Evolutionary conservation across 64 coral and sea anemone species (phyloP), one percentile per base, ranked within the genome.

Genomic region (Porites australiensis): DNA sequence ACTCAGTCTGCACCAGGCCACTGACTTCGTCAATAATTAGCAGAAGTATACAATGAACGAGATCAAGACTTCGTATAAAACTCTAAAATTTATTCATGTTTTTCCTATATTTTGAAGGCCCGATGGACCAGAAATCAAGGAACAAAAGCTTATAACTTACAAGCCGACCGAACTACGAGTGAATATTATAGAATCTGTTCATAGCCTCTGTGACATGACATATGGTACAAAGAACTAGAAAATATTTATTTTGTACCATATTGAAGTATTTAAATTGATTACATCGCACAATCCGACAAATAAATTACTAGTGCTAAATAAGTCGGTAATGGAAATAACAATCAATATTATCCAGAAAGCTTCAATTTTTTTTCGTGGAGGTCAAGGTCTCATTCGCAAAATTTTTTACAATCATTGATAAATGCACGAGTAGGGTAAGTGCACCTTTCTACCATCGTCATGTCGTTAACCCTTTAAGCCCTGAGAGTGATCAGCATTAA

Each of bases 61-160:
- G 16, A 50, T 9, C n/a, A 21, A 21, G 8, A 50, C 16, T 48
- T 50, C 27, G 44, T 84, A 84, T 84, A 84, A 84, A 84, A 84
- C 67, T 67, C 63, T 84, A 84, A 84, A 68, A 84, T 84, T 84
- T 84, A 84, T 84, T 84, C 81, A 68, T 18, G 16, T 22, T 81
- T 84, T 69, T 68, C 43, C 81, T 84, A 23, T 49, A 83, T 84
- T 46, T 67, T 84, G 81, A 50, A 66, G 81, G 81, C 81, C 46
- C 49, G 69, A 84, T 53, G 19, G 4, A 62, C 63, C 81, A 84
- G 81, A 84, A 84, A 84, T 69, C 45, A 84, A 63, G 18, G 69
- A 68, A 49, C 44, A 84, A 48, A 68, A 84, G 58, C 79, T 23
- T 67, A 69, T 69, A 84, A 69, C 62, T 84, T 67, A 84, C 81